Percentiles rank a stretch among this genome's conserved stretches.
These are phyloP conservation scores for Catharus bicknelli DNA, from an alignment of 2,113 vertebrate genomes.

Conservation along the genomic window DNA sequence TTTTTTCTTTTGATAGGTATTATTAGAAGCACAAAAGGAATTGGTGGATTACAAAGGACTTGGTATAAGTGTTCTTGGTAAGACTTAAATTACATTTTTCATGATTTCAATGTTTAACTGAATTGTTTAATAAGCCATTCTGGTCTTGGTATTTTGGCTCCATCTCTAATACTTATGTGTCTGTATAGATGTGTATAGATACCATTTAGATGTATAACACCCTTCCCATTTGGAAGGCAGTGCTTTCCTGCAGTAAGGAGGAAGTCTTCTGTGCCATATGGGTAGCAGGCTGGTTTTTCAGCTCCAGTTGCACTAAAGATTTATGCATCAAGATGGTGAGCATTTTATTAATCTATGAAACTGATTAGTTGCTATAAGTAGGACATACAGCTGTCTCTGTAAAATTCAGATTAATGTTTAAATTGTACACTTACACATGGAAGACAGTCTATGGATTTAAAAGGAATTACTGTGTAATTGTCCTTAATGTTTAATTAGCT, in stretches of 20 bases:
- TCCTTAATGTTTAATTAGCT: not conserved
- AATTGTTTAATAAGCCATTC: not conserved
- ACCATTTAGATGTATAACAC: not conserved
- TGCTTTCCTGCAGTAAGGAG: not conserved
- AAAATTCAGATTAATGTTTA: not conserved
- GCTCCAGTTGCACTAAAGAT: not conserved
- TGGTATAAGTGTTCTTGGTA: constrained; percentile 96
- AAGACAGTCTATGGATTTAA: not conserved
- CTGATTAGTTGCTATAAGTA: not conserved
- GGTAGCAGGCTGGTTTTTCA: not conserved
- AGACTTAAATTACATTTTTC: constrained; percentile 34
- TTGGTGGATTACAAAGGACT: constrained; percentile 83
- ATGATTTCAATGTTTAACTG: not conserved
- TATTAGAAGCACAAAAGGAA: constrained; percentile 90
- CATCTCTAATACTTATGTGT: not conserved
- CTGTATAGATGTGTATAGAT: not conserved
- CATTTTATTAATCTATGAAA: not conserved
- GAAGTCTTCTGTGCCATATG: not conserved
- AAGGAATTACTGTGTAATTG: not conserved
- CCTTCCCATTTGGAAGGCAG: not conserved
- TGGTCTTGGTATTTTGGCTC: not conserved
- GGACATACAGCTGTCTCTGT: not conserved
- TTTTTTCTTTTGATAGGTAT: constrained; percentile 77
- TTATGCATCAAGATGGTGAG: not conserved
- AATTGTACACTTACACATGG: not conserved